A percentile compares a stretch with the other conserved stretches of the same genome.
These are phyloP conservation scores for Diadema setosum DNA, from an alignment of 35 echinoderm and acorn worm genomes.

Conservation along the genomic window DNA sequence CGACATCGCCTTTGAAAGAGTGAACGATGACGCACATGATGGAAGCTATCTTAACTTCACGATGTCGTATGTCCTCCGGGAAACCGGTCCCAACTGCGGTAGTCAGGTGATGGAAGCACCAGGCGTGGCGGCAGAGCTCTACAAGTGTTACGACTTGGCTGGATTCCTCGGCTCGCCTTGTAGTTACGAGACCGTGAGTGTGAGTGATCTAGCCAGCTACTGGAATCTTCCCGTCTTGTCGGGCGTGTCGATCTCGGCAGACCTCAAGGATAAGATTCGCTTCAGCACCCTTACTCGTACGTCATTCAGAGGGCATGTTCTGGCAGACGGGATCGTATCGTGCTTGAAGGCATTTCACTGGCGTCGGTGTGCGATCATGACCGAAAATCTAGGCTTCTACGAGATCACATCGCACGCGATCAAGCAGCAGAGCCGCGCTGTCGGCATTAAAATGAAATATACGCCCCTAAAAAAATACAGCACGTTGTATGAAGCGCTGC, in stretches of 20 bases:
- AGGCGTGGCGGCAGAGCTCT: constrained; percentile 39
- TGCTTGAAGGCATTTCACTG: constrained; percentile 26
- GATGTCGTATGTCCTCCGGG: constrained; percentile 29
- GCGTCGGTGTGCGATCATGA: constrained; percentile 63
- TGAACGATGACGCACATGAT: not conserved
- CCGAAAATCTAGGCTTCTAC: not conserved
- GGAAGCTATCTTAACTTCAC: constrained; percentile 57
- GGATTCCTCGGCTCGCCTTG: constrained; percentile 56
- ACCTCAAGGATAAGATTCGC: constrained; percentile 56
- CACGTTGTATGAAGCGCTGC: not conserved
- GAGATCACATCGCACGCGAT: not conserved
- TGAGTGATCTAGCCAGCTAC: constrained; percentile 65
- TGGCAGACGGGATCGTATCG: constrained; percentile 24
- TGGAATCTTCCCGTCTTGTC: constrained; percentile 78
- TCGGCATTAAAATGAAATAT: not conserved
- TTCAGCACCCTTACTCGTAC: constrained; percentile 73
- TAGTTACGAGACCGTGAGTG: constrained; percentile 31
- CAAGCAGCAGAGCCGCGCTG: not conserved
- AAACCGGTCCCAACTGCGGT: constrained; percentile 6
- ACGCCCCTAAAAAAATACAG: not conserved
- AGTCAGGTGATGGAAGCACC: constrained; percentile 37
- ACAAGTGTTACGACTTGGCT: constrained; percentile 5
- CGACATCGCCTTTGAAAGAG: not conserved
- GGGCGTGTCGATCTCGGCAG: constrained; percentile 53
- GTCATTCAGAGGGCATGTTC: constrained; percentile 39